These are phyloP conservation scores for Drosophila takahashii DNA, from an alignment of 1,140 invertebrate genomes.

Conservation along the genomic window DNA sequence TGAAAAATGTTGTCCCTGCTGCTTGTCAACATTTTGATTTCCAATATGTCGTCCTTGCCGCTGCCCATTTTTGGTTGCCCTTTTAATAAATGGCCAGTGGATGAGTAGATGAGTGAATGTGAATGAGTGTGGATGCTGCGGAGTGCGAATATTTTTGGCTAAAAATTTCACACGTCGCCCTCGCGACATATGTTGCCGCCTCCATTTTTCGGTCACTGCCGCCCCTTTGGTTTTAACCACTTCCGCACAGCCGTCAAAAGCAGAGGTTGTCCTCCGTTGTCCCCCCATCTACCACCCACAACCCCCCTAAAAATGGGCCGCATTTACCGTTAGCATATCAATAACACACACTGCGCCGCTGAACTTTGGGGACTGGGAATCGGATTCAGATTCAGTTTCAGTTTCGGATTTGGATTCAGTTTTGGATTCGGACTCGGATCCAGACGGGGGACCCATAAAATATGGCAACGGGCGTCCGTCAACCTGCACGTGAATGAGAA, in stretches of 20 bases:
- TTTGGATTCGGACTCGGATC: slow-evolving; percentile 18
- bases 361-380: slow-evolving; percentile 1
- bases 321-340: slow-evolving; percentile 83
- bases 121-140: background rate
- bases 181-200: slow-evolving; percentile 65
- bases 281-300: background rate
- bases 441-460: slow-evolving; percentile 65
- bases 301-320: slow-evolving; percentile 8
- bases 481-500: slow-evolving; percentile 63
- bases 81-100: slow-evolving; percentile 56
- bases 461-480: slow-evolving; percentile 76
- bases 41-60: slow-evolving; percentile 65
- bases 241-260: slow-evolving; percentile 73
- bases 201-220: slow-evolving; percentile 7
- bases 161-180: slow-evolving; percentile 78
- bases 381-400: background rate
- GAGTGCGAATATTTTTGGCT: slow-evolving; percentile 56
- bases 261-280: slow-evolving; percentile 33
- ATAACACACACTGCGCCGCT: slow-evolving; percentile 68
- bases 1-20: slow-evolving; percentile 72
- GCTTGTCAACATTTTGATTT: slow-evolving; percentile 81
- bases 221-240: slow-evolving; percentile 56
- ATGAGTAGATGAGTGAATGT: background rate
- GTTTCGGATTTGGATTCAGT: slow-evolving; percentile 10
- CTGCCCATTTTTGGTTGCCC: slow-evolving; percentile 5